These are phyloP conservation scores for Ochropleura leucogaster DNA, from an alignment of 2,888 invertebrate genomes.

Conservation along the genomic window DNA sequence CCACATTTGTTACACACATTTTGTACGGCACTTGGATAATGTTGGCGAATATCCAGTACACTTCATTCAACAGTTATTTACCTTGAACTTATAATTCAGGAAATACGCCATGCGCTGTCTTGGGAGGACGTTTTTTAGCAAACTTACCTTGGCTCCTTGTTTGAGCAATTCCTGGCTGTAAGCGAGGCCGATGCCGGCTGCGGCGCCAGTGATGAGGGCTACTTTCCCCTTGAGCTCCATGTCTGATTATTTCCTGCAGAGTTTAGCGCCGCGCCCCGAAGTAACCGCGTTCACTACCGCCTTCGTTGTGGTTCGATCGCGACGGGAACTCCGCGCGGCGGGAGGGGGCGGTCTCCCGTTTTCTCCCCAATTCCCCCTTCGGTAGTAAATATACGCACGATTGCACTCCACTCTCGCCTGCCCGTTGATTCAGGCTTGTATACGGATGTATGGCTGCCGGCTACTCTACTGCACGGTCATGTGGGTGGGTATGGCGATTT, in stretches of 20 bases:
- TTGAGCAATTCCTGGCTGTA: conserved; percentile 93
- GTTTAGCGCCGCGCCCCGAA: conserved; percentile 77
- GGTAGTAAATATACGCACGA: conserved; percentile 87
- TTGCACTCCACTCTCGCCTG: conserved; percentile 81
- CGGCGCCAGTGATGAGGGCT: conserved; percentile 93
- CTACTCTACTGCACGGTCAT: conserved; percentile 38
- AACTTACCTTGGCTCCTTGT: conserved; percentile 93
- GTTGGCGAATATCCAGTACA: conserved; percentile 71
- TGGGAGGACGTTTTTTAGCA: conserved; percentile 38
- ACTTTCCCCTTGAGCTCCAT: conserved; percentile 95
- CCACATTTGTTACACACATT: conserved; percentile 41
- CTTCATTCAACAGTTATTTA: conserved; percentile 79
- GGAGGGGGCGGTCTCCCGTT: conserved; percentile 73
- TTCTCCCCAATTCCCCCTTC: conserved; percentile 80
- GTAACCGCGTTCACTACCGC: conserved; percentile 76
- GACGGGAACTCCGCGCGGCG: conserved; percentile 72
- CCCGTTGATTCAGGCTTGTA: conserved; percentile 78
- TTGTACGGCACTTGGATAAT: conserved; percentile 36
- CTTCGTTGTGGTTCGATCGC: conserved; percentile 84
- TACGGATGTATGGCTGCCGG: conserved; percentile 50
- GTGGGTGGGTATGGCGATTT: conserved; percentile 22
- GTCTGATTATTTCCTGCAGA: conserved; percentile 68
- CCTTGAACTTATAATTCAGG: conserved; percentile 80
- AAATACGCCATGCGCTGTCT: conserved; percentile 64
- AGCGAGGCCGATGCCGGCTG: conserved; percentile 93